Percentiles rank a stretch among this genome's conserved stretches.
Evolutionary conservation across 2,797 vertebrate genomes (phyloP).

Genomic region (Sebastes matsubarae): DNA sequence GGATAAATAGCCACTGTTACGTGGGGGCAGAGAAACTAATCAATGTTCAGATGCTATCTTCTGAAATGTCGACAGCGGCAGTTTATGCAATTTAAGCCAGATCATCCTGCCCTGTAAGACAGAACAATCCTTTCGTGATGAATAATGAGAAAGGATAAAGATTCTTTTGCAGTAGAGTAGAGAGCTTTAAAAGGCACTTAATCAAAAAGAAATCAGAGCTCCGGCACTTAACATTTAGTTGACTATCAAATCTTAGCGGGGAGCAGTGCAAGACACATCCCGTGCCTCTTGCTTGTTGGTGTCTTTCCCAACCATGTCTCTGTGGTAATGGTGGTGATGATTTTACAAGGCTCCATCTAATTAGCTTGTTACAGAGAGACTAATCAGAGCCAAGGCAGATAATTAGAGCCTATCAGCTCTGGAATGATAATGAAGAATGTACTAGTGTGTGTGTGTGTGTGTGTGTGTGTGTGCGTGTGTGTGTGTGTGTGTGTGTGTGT

Average conservation of each 20-base stretch:
- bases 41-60: slow-evolving; percentile 79
- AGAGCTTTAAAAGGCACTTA: slow-evolving; percentile 68
- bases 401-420: slow-evolving; percentile 79
- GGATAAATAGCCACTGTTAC: slow-evolving; percentile 75
- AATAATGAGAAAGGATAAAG: slow-evolving; percentile 72
- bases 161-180: slow-evolving; percentile 48
- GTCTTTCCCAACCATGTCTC: slow-evolving; percentile 73
- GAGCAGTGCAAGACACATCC: slow-evolving; percentile 49
- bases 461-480: slow-evolving; percentile 5
- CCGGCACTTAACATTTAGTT: slow-evolving; percentile 76
- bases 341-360: slow-evolving; percentile 83
- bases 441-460: slow-evolving; percentile 9
- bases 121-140: slow-evolving; percentile 68
- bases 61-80: slow-evolving; percentile 69
- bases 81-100: slow-evolving; percentile 75
- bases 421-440: slow-evolving; percentile 79
- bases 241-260: slow-evolving; percentile 66
- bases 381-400: slow-evolving; percentile 82
- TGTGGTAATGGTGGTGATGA: slow-evolving; percentile 76
- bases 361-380: slow-evolving; percentile 81
- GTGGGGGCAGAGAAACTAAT: slow-evolving; percentile 72
- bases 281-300: slow-evolving; percentile 69
- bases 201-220: slow-evolving; percentile 75
- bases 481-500: background rate
- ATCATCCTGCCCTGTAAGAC: slow-evolving; percentile 64